A percentile compares a stretch with the other conserved stretches of the same genome.
Conservation (phyloP, 2,113 vertebrate genomes). For the rat (Rattus norvegicus) region GRCr8 NC_086032.1:65558001-65558500, state of each 20-base stretch:
- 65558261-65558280: neutral
- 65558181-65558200: neutral
- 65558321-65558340: constrained; percentile 43
- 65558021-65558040: neutral
- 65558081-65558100: neutral
- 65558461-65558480: constrained; percentile 12
- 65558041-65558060: neutral
- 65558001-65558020: neutral
- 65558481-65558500: neutral
- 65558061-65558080: accelerated
- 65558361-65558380: neutral
- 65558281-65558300: constrained; percentile 46
- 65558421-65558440: neutral
- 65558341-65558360: neutral
- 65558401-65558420: neutral
- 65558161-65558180: neutral
- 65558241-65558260: constrained; percentile 49
- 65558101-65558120: neutral
- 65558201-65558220: neutral
- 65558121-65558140: neutral
- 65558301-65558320: constrained; percentile 21
- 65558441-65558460: neutral
- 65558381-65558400: neutral
- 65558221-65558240: constrained; percentile 41
- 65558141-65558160: neutral